Base-by-base conservation (phyloP, 2,797 vertebrate genomes). In the Atherinosoma microstoma region DNA sequence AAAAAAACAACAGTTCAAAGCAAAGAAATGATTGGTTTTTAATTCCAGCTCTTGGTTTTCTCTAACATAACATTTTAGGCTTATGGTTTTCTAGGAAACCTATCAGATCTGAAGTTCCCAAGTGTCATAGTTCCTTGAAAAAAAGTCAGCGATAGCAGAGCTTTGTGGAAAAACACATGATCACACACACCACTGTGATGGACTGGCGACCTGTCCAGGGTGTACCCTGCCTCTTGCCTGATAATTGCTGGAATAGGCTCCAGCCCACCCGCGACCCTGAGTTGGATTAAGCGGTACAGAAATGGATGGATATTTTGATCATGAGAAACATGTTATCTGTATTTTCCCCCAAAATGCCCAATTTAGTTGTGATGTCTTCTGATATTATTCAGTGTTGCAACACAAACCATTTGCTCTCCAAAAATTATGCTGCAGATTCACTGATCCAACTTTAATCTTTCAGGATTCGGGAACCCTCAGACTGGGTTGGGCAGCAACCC, bases 401-500 rank as follows among this genome's bases (percentile, higher is more conserved):
- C 38, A 45, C 42, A 45, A 45, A 45, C 42, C 6, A 13, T 18
- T 18, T 45, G 42, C 6, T 45, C 16, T 45, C 42, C 42, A 45
- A 45, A 16, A 45, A 20, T 18, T 45, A 18, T 45, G 18, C 18
- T 27, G 13, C 42, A 53, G 0, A 32, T 54, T 42, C 70, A 0
- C 62, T 54, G 15, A 54, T 40, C 32, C 1, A 13, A 3, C 54
- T 73, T 7, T 58, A 7, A 9, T 64, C 49, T 27, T 77, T 15
- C 88, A 99, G 97, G 98, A 30, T 97, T 96, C 83, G 97, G 97
- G 47, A 92, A 94, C 80, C 95, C 97, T 6, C 89, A 27, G 73
- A 96, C 96, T 0, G 97, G 95, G 0, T 80, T 96, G 70, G 95
- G 96, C 9, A 96, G 90, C 88, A 88, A 91, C 16, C 79, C 92